These are phyloP conservation scores for Hyposoter dolosus DNA, from an alignment of 2,888 invertebrate genomes.

Conservation along the genomic window DNA sequence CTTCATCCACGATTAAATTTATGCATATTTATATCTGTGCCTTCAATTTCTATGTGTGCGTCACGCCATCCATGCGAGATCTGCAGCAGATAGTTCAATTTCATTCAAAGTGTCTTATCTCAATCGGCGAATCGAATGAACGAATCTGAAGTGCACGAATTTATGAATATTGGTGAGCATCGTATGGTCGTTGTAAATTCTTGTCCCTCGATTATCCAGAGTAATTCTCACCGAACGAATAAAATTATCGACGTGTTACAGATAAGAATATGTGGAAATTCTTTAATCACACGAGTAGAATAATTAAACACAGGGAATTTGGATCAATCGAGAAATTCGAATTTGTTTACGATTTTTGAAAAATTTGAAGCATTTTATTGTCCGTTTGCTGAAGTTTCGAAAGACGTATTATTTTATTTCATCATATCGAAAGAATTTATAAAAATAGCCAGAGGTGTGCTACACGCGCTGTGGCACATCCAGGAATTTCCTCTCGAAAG, in stretches of 20 bases:
- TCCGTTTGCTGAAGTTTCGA: not conserved
- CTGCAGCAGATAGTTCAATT: constrained; percentile 54
- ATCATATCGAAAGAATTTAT: not conserved
- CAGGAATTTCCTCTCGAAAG: constrained; percentile 21
- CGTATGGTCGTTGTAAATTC: constrained; percentile 29
- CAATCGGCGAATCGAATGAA: constrained; percentile 18
- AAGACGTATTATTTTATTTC: constrained; percentile 18
- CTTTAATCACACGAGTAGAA: not conserved
- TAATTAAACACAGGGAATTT: not conserved
- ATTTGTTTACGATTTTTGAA: not conserved
- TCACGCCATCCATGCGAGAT: constrained; percentile 5
- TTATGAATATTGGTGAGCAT: constrained; percentile 31
- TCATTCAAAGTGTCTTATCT: constrained; percentile 41
- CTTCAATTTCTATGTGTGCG: not conserved
- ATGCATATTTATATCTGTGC: constrained; percentile 8
- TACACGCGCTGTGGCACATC: constrained; percentile 20
- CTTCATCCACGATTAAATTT: constrained; percentile 19
- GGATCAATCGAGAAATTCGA: not conserved
- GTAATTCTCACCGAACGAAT: not conserved
- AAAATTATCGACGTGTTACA: not conserved
- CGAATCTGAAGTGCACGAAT: constrained; percentile 13
- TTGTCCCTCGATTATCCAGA: constrained; percentile 20
- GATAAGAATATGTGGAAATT: not conserved
- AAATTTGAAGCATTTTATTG: not conserved
- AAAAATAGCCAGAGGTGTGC: constrained; percentile 14